These are phyloP conservation scores for Hyposmocoma kahamanoa DNA, from an alignment of 1,140 invertebrate genomes.

Conservation along the genomic window DNA sequence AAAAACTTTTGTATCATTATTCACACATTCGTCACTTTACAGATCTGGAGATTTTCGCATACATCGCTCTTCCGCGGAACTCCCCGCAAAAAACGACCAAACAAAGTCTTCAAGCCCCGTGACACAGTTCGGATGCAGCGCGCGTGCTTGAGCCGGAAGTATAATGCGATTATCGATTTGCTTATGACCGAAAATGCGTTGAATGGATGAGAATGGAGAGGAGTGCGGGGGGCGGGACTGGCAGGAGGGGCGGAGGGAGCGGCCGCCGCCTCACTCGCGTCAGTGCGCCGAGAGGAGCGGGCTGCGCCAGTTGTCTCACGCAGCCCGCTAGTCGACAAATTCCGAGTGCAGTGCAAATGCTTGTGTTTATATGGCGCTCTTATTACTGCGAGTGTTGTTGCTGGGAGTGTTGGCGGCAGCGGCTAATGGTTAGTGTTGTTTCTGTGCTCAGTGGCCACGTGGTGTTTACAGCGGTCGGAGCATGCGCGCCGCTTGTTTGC, in stretches of 20 bases:
- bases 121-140: conserved; percentile 52
- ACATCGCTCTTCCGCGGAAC: too few relatives aligned
- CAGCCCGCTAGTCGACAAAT: conserved; percentile 51
- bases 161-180: conserved; percentile 71
- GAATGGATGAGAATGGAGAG: conserved; percentile 54
- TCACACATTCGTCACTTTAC: too few relatives aligned
- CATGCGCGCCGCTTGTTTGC: conserved; percentile 58
- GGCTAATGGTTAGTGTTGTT: conserved; percentile 50
- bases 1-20: too few relatives aligned
- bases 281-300: conserved; percentile 62
- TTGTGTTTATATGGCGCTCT: conserved; percentile 69
- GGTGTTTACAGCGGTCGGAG: conserved; percentile 59
- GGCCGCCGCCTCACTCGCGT: conserved; percentile 17
- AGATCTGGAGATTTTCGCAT: too few relatives aligned
- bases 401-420: conserved; percentile 63
- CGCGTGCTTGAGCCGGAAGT: conserved; percentile 63
- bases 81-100: too few relatives aligned
- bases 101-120: background rate
- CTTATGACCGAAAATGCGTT: conserved; percentile 70
- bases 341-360: conserved; percentile 64
- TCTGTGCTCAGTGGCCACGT: conserved; percentile 42
- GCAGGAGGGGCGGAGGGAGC: conserved; percentile 10
- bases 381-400: conserved; percentile 65
- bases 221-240: conserved; percentile 15
- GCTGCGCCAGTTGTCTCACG: conserved; percentile 57